A percentile compares a stretch with the other conserved stretches of the same genome.
Conservation (phyloP, 2,113 vertebrate species). For the Ondatra zibethicus region DNA sequence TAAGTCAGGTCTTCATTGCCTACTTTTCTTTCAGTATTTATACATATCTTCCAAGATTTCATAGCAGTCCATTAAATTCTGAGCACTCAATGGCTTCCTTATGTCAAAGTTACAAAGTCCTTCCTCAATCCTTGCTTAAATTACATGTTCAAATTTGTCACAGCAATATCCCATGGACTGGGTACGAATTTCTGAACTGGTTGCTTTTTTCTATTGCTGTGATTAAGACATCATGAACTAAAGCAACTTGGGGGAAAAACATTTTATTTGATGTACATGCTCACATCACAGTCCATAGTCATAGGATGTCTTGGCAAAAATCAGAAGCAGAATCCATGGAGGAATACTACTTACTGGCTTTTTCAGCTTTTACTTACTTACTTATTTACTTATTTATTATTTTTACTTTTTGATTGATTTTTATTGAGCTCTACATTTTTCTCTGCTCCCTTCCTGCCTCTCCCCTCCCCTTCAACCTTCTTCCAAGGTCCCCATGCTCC, state of each 20-base stretch:
- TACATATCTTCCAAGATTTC: background rate
- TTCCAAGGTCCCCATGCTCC: too few relatives aligned
- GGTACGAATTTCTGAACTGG: background rate
- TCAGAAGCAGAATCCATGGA: background rate
- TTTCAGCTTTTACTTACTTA: too few relatives aligned
- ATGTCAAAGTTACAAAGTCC: background rate
- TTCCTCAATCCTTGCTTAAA: too few relatives aligned
- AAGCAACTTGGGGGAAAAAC: background rate
- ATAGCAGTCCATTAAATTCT: background rate
- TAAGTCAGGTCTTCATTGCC: background rate
- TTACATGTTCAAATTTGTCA: background rate
- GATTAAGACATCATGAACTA: background rate
- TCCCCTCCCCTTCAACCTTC: too few relatives aligned
- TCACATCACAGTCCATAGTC: background rate
- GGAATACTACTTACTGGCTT: background rate
- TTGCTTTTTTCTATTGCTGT: background rate
- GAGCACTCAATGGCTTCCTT: background rate
- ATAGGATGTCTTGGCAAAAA: background rate
- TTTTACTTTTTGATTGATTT: too few relatives aligned
- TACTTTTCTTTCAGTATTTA: background rate
- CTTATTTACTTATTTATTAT: too few relatives aligned
- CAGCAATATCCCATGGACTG: background rate
- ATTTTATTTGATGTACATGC: too few relatives aligned
- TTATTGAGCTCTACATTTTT: too few relatives aligned
- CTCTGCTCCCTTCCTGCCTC: too few relatives aligned